A percentile compares a stretch with the other conserved stretches of the same genome.
Conservation (phyloP, 2,888 invertebrate genomes). For the Antheraea assamensis region DNA sequence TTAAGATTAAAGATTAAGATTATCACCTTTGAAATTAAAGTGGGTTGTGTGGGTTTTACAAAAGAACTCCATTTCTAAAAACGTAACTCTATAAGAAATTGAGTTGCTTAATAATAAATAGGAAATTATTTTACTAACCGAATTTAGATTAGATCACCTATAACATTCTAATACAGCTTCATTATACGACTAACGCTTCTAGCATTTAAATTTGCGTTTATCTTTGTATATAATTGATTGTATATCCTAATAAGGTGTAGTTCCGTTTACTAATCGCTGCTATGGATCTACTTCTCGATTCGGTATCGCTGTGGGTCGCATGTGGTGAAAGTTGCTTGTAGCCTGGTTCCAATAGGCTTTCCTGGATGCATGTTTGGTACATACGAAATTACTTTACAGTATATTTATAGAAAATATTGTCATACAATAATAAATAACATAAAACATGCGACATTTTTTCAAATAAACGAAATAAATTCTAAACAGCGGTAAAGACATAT, state of each 20-base stretch:
- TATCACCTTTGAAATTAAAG: not conserved
- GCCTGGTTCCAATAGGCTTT: slow-evolving; percentile 49
- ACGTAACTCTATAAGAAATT: not conserved
- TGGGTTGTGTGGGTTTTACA: not conserved
- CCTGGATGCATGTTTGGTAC: slow-evolving; percentile 30
- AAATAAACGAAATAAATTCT: too few species aligned
- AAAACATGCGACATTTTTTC: too few species aligned
- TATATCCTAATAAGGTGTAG: not conserved
- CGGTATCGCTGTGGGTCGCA: slow-evolving; percentile 30
- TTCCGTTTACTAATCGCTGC: slow-evolving; percentile 44
- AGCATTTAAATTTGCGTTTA: slow-evolving; percentile 5
- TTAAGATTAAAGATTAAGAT: too few species aligned
- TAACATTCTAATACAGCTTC: not conserved
- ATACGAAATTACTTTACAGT: not conserved
- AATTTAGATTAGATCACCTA: not conserved
- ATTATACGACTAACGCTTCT: not conserved
- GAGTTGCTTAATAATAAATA: not conserved
- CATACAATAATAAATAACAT: too few species aligned
- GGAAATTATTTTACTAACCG: not conserved
- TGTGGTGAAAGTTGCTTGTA: slow-evolving; percentile 50
- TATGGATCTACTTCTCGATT: slow-evolving; percentile 34
- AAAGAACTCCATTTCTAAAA: not conserved
- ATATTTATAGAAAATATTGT: too few species aligned
- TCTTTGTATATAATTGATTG: slow-evolving; percentile 7
- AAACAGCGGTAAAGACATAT: too few species aligned